Percentiles rank a stretch among this genome's conserved stretches.
Evolutionary conservation across 2,113 vertebrate species (phyloP).

Genomic region (Ovibos moschatus): DNA sequence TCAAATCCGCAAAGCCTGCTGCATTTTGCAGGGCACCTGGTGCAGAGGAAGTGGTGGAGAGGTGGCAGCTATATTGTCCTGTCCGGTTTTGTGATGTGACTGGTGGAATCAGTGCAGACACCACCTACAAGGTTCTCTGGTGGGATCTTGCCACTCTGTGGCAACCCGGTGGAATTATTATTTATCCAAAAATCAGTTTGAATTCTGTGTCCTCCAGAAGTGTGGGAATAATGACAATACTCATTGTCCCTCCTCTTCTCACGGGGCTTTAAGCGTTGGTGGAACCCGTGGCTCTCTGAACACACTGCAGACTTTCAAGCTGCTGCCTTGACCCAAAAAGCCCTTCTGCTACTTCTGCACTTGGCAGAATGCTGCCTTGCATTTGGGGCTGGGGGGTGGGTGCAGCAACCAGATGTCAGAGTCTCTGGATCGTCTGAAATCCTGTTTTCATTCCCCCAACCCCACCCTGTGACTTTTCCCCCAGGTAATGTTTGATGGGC

Average conservation of each 20-base stretch:
- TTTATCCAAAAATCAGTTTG: neutral
- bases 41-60: neutral
- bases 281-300: neutral
- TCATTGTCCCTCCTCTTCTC: neutral
- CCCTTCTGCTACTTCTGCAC: neutral
- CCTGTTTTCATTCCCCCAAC: neutral
- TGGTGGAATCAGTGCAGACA: neutral
- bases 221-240: too few species aligned
- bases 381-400: neutral
- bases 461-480: neutral
- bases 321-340: neutral
- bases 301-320: neutral
- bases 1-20: neutral
- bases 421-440: neutral
- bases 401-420: neutral
- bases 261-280: rapidly evolving
- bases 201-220: neutral
- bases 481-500: neutral
- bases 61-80: neutral
- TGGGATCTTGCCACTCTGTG: neutral
- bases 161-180: neutral
- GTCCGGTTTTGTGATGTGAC: too few species aligned
- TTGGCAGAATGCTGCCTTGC: neutral
- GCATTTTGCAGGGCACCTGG: rapidly evolving
- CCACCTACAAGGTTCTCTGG: neutral